Conservation (phyloP, 2,888 invertebrate genomes). For the Metalampra italica region DNA sequence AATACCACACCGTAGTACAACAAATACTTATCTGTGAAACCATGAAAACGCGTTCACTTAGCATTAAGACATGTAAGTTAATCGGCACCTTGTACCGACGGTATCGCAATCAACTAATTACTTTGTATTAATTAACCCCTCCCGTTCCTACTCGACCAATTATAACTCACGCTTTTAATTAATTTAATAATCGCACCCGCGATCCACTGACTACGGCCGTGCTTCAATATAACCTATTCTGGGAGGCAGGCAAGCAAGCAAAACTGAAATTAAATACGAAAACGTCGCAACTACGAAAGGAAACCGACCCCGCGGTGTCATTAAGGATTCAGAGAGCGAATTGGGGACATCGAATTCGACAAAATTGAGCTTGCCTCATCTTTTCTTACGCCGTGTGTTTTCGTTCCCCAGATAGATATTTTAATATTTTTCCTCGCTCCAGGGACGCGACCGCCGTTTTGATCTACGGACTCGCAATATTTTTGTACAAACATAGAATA, state of each 20-base stretch:
- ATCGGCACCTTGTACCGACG: too few species aligned
- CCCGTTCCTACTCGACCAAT: too few species aligned
- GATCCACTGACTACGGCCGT: conserved; percentile 48
- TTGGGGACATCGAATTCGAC: conserved; percentile 72
- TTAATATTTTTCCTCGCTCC: conserved; percentile 57
- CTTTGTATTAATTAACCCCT: too few species aligned
- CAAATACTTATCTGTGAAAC: too few species aligned
- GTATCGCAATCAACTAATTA: too few species aligned
- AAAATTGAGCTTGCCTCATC: conserved; percentile 70
- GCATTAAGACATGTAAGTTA: too few species aligned
- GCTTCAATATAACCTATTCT: conserved; percentile 27
- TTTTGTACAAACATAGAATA: conserved; percentile 48
- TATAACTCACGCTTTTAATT: conserved; percentile 4
- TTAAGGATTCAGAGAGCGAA: conserved; percentile 74
- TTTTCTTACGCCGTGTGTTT: conserved; percentile 66
- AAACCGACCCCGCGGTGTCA: conserved; percentile 53
- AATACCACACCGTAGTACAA: too few species aligned
- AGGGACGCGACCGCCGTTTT: conserved; percentile 60
- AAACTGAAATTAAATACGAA: conserved; percentile 67
- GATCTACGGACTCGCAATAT: conserved; percentile 59
- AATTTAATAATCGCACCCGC: conserved; percentile 8
- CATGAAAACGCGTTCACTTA: too few species aligned
- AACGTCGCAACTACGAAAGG: conserved; percentile 46
- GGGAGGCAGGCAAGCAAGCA: conserved; percentile 24
- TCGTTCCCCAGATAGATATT: conserved; percentile 57